phyloP scores from a whole-genome alignment of 2,888 invertebrate genomes.

The Margaritifera margaritifera region DNA sequence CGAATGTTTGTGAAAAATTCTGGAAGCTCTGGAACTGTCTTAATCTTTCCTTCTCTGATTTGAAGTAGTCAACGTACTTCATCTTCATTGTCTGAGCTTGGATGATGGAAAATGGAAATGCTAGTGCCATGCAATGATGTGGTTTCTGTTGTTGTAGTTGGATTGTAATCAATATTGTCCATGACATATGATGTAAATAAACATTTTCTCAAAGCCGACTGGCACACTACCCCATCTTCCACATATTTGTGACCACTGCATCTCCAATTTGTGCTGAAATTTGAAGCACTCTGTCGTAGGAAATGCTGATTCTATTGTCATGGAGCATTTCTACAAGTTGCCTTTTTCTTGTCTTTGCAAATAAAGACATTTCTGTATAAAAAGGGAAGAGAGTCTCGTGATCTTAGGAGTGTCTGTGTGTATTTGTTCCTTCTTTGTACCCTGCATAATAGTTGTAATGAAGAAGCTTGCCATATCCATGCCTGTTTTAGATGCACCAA shows the following conservation, averaged over 20 bases:
- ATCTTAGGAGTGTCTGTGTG: slow-evolving; percentile 13
- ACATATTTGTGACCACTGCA: slow-evolving; percentile 23
- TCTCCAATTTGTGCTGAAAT: slow-evolving; percentile 37
- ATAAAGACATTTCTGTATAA: slow-evolving; percentile 21
- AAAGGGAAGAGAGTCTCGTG: slow-evolving; percentile 24
- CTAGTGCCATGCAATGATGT: slow-evolving; percentile 28
- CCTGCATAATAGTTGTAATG: slow-evolving; percentile 22
- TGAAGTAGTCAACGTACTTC: slow-evolving; percentile 6
- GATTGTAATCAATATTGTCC: slow-evolving; percentile 23
- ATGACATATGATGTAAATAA: slow-evolving; percentile 42
- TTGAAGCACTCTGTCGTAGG: slow-evolving; percentile 50
- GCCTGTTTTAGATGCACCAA: slow-evolving; percentile 2
- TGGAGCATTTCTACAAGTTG: slow-evolving; percentile 4
- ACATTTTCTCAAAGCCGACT: slow-evolving; percentile 20
- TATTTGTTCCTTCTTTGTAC: slow-evolving; percentile 3
- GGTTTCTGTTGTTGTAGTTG: slow-evolving; percentile 23
- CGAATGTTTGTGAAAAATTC: too few species aligned
- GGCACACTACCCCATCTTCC: slow-evolving; percentile 31
- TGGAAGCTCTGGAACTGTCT: not conserved
- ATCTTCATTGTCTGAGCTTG: slow-evolving; percentile 11
- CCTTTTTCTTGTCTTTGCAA: slow-evolving; percentile 37
- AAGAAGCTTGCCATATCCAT: slow-evolving; percentile 13
- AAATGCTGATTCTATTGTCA: slow-evolving; percentile 24
- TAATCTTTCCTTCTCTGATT: slow-evolving; percentile 1
- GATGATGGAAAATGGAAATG: slow-evolving; percentile 22